Evolutionary conservation across 2,888 invertebrate species (phyloP), one percentile per base, ranked within the genome.

Genomic region (Drosophila nr. medialis): DNA sequence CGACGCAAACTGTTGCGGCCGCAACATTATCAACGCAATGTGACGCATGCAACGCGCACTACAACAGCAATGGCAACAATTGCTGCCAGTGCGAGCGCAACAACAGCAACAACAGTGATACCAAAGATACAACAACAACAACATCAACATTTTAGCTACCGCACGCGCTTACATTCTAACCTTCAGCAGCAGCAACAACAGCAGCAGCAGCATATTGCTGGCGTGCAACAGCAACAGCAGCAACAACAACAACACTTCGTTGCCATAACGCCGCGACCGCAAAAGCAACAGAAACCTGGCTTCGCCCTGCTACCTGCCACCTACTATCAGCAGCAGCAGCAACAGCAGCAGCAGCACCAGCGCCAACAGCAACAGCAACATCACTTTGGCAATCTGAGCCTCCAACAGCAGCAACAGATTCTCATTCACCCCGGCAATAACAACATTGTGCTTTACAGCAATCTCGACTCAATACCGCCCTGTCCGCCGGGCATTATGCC

Each of bases 361-460:
- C 81, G 81, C 42, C 83, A 76, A 51, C 78, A 82, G 11, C 83
- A 82, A 4, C 80, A 68, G 45, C 73, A 75, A 13, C 82, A 81
- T 36, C 74, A 77, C 63, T 67, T 72, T 58, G 78, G 78, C 63
- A 80, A 74, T 63, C 69, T 83, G 18, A 88, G 86, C 70, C 88
- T 68, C 1, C 81, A 84, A 10, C 83, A 82, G 32, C 83, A 90
- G 62, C 85, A 88, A 61, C 92, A 93, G 78, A 80, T 93, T 67
- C 81, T 92, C 55, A 86, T 92, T 55, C 91, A 92, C 58, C 85
- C 85, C 38, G 92, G 91, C 75, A 92, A 92, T 69, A 92, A 91
- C 62, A 93, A 92, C 67, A 91, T 92, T 80, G 90, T 93, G 54
- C 85, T 93, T 0, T 93, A 92, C 78, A 91, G 92, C 63, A 92